Conservation (phyloP, 2,113 vertebrate genomes). For the Tretioscincus oriximinensis region DNA sequence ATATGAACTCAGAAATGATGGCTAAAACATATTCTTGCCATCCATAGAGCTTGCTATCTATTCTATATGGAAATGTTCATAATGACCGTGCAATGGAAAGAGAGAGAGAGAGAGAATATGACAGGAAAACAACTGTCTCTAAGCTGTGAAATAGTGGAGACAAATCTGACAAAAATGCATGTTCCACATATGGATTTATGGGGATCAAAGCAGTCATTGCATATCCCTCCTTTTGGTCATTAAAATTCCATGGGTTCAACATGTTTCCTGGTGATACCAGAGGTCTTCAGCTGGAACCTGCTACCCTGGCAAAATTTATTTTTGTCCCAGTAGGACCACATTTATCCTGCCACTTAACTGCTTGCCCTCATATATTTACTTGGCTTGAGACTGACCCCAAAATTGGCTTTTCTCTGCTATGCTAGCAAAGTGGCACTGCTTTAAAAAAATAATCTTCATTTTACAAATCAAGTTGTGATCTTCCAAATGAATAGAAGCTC, state of each 20-base stretch:
- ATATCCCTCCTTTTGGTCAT: neutral
- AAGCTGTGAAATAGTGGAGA: neutral
- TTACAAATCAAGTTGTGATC: neutral
- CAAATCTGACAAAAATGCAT: rapidly evolving
- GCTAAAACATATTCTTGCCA: neutral
- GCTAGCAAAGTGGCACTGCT: neutral
- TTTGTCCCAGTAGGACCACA: neutral
- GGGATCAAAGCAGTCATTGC: rapidly evolving
- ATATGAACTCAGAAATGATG: neutral
- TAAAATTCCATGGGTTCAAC: neutral
- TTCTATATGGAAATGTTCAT: neutral
- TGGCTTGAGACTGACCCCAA: neutral
- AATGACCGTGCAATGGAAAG: neutral
- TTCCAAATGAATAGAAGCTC: neutral
- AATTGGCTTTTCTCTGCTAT: neutral
- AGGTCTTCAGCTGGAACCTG: neutral
- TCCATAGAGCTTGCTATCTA: neutral
- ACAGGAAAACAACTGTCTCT: neutral
- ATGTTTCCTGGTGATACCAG: neutral
- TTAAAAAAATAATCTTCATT: neutral
- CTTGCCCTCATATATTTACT: neutral
- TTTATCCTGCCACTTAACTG: neutral
- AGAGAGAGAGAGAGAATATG: neutral
- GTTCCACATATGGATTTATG: rapidly evolving
- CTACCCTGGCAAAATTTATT: neutral